Base-by-base conservation (phyloP, 2,113 vertebrate genomes). In the Rhinolophus sinicus region DNA sequence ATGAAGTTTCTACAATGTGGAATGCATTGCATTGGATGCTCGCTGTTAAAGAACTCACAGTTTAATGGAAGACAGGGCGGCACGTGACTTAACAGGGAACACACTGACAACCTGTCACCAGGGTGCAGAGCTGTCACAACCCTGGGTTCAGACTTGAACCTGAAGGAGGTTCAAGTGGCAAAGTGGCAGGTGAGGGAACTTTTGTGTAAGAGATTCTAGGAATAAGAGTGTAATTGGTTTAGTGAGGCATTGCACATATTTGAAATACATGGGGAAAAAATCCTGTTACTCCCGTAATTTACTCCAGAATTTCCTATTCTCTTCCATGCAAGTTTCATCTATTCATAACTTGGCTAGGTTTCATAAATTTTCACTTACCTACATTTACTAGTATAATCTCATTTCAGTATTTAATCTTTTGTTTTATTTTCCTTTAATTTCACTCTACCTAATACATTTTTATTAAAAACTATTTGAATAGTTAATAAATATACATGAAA, bases 41-140 rank as follows among this genome's bases (percentile, higher is more conserved):
- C 75, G 14, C 11, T 62, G 2, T 10, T 3, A 56, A 6, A 38
- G 19, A 75, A n/a, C 12, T 65, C 47, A 28, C 5, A 62, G 8
- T 16, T 73, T 54, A 21, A 24, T 15, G 15, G 28, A 64, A 19
- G 19, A 14, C 2, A 86, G 8, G 22, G 2, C 1, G 13, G 1
- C 1, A 2, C 5, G 9, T 0, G 2, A 6, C 26, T 35, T 56
- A 47, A 5, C 10, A n/a, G 11, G 15, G 4, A 22, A 54, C 6
- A 22, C 2, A 33, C 52, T 16, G 16, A 15, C 52, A 54, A 19
- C 21, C 6, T 19, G 18, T 26, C 21, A 30, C 5, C 12, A 40
- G 6, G 44, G 9, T 30, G 15, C 7, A 21, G 2, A 18, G 12
- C 0, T 0, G 7, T 47, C 5, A 33, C 38, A 21, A 0, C 67